Base-by-base conservation (phyloP, 2,888 invertebrate genomes). In the Acanthosepion esculentum region DNA sequence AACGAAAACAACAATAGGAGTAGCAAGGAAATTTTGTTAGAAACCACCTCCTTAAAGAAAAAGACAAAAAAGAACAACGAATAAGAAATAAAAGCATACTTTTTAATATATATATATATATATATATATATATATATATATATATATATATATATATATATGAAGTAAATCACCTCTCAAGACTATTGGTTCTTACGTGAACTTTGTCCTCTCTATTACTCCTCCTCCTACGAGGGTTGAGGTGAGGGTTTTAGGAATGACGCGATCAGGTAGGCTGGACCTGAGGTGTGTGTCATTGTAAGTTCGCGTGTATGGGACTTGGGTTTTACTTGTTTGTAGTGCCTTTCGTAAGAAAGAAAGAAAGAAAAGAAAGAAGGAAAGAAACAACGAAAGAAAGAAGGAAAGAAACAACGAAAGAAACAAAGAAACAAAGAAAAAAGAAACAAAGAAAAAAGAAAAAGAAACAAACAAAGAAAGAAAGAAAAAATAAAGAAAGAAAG, bases 201-300 rank as follows among this genome's bases (percentile, higher is more conserved):
- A 78, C 78, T 78, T 78, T 78, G 78, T n/a, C 78, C 78, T 18
- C n/a, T 78, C 15, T 15, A 12, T 78, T 78, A 33, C 78, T 78
- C 78, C 78, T 78, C 78, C 78, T 78, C 78, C 33, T 78, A 78
- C 33, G 12, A 18, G 78, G 78, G n/a, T 78, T 78, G 33, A 33
- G 78, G n/a, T 78, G n/a, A 78, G n/a, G 15, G n/a, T 12, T n/a
- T 15, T 1, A 12, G 8, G 33, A n/a, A 78, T 33, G 78, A 78
- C 78, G n/a, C 78, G 78, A n/a, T 33, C 78, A 78, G 78, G 78
- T 78, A n/a, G 78, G 78, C 78, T 78, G 78, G 33, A 78, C 78
- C 78, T 78, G 33, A 78, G 78, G 8, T n/a, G 78, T 78, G 33
- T 78, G 78, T 33, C n/a, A 33, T n/a, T 78, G 78, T n/a, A 5